These are phyloP conservation scores for Oceanodroma leucorhoa DNA, from an alignment of 2,797 vertebrate species.

Conservation along the genomic window DNA sequence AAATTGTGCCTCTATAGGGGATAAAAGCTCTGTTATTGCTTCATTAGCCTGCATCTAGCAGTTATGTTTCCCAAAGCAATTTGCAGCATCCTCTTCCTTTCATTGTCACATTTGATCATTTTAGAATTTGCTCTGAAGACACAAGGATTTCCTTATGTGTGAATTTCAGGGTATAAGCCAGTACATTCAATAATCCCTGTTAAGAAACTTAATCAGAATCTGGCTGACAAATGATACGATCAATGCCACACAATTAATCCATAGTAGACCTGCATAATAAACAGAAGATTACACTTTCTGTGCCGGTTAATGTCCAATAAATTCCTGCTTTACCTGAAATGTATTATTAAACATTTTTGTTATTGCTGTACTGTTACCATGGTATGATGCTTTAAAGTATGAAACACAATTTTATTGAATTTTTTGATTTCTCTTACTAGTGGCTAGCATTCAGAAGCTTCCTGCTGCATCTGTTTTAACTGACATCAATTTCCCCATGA, in stretches of 20 bases:
- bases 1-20: not conserved
- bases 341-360: not conserved
- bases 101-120: constrained; percentile 57
- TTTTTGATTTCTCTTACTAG: constrained; percentile 71
- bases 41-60: constrained; percentile 27
- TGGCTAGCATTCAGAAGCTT: constrained; percentile 98
- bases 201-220: constrained; percentile 25
- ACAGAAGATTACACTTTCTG: not conserved
- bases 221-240: not conserved
- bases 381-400: not conserved
- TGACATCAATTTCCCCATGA: constrained; percentile 99
- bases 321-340: constrained; percentile 9
- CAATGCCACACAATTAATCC: not conserved
- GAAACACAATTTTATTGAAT: not conserved
- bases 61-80: constrained; percentile 41
- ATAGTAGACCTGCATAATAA: not conserved
- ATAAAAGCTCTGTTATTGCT: constrained; percentile 12
- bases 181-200: not conserved
- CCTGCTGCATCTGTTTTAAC: constrained; percentile 95
- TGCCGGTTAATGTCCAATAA: not conserved
- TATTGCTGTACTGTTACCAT: not conserved
- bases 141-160: not conserved
- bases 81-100: constrained; percentile 33
- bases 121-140: constrained; percentile 46
- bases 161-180: not conserved